Evolutionary conservation across 2,888 invertebrate species (phyloP).

Genomic region (Pachymerium ferrugineum): DNA sequence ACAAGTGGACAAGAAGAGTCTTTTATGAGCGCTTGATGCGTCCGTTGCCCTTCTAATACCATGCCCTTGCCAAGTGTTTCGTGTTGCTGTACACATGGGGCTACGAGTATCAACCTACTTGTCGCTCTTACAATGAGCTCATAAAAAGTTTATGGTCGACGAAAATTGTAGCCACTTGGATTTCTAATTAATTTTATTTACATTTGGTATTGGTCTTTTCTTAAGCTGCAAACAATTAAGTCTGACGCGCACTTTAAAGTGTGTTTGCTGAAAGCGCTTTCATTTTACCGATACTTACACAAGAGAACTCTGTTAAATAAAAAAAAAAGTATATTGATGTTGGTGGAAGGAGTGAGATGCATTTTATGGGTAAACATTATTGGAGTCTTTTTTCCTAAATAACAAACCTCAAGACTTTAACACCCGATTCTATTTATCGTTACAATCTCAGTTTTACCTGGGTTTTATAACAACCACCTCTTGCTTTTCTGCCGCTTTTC

Average conservation of each 20-base stretch:
- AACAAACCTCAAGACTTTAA: neutral
- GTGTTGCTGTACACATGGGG: neutral
- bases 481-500: slow-evolving; percentile 5
- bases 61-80: neutral
- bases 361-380: neutral
- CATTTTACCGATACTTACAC: neutral
- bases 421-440: neutral
- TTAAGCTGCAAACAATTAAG: slow-evolving; percentile 11
- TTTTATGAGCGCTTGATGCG: slow-evolving; percentile 19
- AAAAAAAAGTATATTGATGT: neutral
- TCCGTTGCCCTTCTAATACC: slow-evolving; percentile 11
- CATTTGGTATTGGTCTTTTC: neutral
- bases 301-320: neutral
- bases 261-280: neutral
- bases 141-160: slow-evolving; percentile 15
- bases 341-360: neutral
- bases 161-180: slow-evolving; percentile 22
- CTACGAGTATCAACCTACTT: slow-evolving; percentile 10
- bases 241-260: neutral
- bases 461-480: neutral
- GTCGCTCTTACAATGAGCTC: slow-evolving; percentile 14
- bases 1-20: slow-evolving; percentile 12
- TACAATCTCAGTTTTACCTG: neutral
- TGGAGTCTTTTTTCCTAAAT: neutral
- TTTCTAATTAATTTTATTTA: slow-evolving; percentile 29